phyloP scores from a whole-genome alignment of 2,888 invertebrate species.

The Corythucha ciliata region DNA sequence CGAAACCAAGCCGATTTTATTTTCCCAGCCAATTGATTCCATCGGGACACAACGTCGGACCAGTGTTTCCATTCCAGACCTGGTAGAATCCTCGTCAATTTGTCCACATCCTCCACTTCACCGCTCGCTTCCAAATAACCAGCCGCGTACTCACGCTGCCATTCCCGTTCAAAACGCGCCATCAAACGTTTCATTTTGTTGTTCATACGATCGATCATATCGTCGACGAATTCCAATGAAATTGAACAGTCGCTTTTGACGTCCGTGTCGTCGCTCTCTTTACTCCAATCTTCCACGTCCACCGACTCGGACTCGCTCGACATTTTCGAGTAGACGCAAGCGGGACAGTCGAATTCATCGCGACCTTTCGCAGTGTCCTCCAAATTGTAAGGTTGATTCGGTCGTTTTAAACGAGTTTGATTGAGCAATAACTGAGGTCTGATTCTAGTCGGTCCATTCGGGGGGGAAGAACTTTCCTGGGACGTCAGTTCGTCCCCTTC shows the following conservation, averaged over 20 bases:
- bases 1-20: too few species aligned
- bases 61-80: slow-evolving; percentile 35
- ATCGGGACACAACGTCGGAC: slow-evolving; percentile 14
- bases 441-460: too few species aligned
- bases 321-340: neutral
- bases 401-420: too few species aligned
- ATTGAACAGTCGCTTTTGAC: slow-evolving; percentile 8
- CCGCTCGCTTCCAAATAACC: slow-evolving; percentile 38
- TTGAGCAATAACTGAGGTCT: too few species aligned
- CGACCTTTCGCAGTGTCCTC: too few species aligned
- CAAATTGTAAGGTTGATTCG: too few species aligned
- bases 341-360: neutral
- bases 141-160: slow-evolving; percentile 40
- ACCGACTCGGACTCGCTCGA: neutral
- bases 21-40: too few species aligned
- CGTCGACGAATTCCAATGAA: slow-evolving; percentile 13
- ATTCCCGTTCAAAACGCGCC: slow-evolving; percentile 38
- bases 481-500: too few species aligned
- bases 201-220: slow-evolving; percentile 20
- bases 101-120: slow-evolving; percentile 31
- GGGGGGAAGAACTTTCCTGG: too few species aligned
- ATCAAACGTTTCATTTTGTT: slow-evolving; percentile 36
- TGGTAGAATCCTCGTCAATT: slow-evolving; percentile 37
- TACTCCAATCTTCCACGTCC: neutral
- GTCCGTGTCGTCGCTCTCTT: neutral